These are phyloP conservation scores for Chelon auratus DNA, from an alignment of 2,797 vertebrate genomes.

Conservation along the genomic window DNA sequence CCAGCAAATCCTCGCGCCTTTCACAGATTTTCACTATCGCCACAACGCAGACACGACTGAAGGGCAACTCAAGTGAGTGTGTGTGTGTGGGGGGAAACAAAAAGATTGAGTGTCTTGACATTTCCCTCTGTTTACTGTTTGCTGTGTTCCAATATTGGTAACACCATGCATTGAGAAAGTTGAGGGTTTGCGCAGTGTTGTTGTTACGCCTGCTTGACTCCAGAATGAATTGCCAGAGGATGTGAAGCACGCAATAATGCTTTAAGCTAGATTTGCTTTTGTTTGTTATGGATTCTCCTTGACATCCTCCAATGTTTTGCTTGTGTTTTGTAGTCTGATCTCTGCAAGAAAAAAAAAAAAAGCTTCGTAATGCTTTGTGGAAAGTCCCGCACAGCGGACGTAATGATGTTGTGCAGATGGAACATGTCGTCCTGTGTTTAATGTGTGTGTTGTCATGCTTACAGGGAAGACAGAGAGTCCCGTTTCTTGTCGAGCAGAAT, in stretches of 20 bases:
- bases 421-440: slow-evolving; percentile 29
- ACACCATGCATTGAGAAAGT: slow-evolving; percentile 35
- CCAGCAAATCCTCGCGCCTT: slow-evolving; percentile 98
- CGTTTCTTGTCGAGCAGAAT: slow-evolving; percentile 97
- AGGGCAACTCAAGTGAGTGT: slow-evolving; percentile 97
- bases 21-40: slow-evolving; percentile 99
- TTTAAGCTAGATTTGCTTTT: slow-evolving; percentile 24
- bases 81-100: slow-evolving; percentile 63
- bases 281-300: slow-evolving; percentile 19
- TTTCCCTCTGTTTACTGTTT: slow-evolving; percentile 59
- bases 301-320: neutral
- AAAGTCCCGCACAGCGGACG: neutral
- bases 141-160: slow-evolving; percentile 47
- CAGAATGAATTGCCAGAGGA: slow-evolving; percentile 35
- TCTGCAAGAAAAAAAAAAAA: neutral
- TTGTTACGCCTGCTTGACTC: slow-evolving; percentile 56
- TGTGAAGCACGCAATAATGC: slow-evolving; percentile 18
- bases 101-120: slow-evolving; percentile 52
- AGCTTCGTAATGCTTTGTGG: neutral
- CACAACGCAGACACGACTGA: slow-evolving; percentile 97
- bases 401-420: slow-evolving; percentile 19
- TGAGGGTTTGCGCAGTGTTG: slow-evolving; percentile 50
- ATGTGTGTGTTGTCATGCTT: slow-evolving; percentile 37
- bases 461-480: slow-evolving; percentile 96
- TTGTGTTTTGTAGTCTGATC: slow-evolving; percentile 15